Percentiles rank a stretch among this genome's conserved stretches.
Evolutionary conservation across 2,888 invertebrate species (phyloP).

Genomic region (Sceliomorpha sp.): DNA sequence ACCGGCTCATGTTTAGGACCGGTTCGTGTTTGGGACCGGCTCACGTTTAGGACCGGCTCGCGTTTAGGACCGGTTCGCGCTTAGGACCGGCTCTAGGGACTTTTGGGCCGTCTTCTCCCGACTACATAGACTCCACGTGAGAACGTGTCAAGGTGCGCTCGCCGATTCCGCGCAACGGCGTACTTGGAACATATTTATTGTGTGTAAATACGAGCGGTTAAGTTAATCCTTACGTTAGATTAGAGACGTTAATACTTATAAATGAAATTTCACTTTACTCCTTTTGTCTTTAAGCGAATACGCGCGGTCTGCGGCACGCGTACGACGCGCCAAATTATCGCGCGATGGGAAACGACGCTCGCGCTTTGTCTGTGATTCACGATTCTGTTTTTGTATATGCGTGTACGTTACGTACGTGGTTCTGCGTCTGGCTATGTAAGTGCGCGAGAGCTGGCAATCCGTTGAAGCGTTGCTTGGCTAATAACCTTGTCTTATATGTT

Average conservation of each 20-base stretch:
- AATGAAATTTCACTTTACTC: slow-evolving; percentile 51
- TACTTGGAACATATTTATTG: slow-evolving; percentile 72
- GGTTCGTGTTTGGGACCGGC: too few relatives aligned
- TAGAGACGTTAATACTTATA: slow-evolving; percentile 26
- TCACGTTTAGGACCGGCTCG: slow-evolving; percentile 52
- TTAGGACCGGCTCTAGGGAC: neutral
- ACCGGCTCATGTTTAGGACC: slow-evolving; percentile 41
- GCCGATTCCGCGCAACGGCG: slow-evolving; percentile 7
- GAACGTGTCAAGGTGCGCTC: slow-evolving; percentile 1
- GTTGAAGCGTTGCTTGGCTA: slow-evolving; percentile 21
- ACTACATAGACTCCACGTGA: neutral
- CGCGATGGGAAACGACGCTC: slow-evolving; percentile 61
- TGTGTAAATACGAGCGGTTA: slow-evolving; percentile 72
- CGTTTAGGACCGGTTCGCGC: slow-evolving; percentile 45
- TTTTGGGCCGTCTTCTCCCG: neutral
- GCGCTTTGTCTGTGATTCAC: slow-evolving; percentile 78
- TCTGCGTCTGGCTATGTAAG: slow-evolving; percentile 27
- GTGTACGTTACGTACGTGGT: slow-evolving; percentile 45
- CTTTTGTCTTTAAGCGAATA: slow-evolving; percentile 39
- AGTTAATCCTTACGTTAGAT: slow-evolving; percentile 51
- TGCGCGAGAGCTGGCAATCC: slow-evolving; percentile 18
- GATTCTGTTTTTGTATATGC: slow-evolving; percentile 66
- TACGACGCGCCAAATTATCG: too few relatives aligned
- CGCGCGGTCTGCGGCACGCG: slow-evolving; percentile 23
- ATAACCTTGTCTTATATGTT: slow-evolving; percentile 34